Evolutionary conservation across 2,113 vertebrate species (phyloP).

Genomic region (Salvelinus alpinus): DNA sequence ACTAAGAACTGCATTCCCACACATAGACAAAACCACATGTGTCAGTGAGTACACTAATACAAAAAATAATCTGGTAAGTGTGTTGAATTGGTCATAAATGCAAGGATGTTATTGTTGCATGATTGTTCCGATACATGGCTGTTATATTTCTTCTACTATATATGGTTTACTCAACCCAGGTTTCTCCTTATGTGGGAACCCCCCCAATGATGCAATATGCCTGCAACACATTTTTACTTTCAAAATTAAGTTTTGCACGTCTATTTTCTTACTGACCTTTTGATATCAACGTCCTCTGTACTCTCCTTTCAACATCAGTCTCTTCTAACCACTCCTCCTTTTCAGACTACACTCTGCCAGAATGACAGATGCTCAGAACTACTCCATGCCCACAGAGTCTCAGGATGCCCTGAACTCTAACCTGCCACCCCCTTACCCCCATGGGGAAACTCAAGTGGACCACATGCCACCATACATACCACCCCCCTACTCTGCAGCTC

Average conservation of each 20-base stretch:
- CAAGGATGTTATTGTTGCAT: no score
- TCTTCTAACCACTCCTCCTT: background rate
- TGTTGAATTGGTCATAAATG: no score
- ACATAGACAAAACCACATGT: no score
- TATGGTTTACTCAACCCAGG: no score
- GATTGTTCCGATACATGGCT: no score
- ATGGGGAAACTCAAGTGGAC: background rate
- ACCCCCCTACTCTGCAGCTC: constrained; percentile 49
- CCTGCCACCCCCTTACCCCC: constrained; percentile 18
- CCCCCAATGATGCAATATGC: background rate
- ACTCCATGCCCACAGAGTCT: background rate
- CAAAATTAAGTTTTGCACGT: background rate
- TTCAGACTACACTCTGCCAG: constrained; percentile 26
- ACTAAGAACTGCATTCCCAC: background rate
- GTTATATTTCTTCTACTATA: no score
- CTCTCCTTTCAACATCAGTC: no score
- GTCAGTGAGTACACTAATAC: no score
- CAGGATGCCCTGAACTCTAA: constrained; percentile 1
- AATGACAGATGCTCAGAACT: constrained; percentile 42
- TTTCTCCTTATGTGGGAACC: background rate
- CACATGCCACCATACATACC: constrained; percentile 2
- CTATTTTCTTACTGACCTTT: background rate
- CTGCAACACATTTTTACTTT: no score
- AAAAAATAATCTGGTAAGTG: no score
- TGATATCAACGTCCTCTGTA: background rate